Evolutionary conservation across 2,888 invertebrate species (phyloP).

Genomic region (Phyto melanocephala): DNA sequence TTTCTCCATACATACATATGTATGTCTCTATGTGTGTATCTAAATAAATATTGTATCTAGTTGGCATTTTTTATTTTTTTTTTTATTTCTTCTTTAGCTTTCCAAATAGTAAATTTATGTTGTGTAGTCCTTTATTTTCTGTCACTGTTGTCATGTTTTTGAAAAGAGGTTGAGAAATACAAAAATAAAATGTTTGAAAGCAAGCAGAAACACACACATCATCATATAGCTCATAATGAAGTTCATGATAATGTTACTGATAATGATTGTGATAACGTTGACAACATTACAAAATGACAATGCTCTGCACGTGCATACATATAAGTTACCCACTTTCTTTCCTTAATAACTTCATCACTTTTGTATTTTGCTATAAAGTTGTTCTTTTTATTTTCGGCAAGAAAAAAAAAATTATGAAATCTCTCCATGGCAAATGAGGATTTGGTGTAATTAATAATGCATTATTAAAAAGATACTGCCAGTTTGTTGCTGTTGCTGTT

Average conservation of each 20-base stretch:
- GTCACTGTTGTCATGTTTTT: slow-evolving; percentile 39
- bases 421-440: not conserved
- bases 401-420: not conserved
- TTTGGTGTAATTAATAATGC: slow-evolving; percentile 52
- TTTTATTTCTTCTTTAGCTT: not conserved
- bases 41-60: slow-evolving; percentile 35
- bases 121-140: slow-evolving; percentile 28
- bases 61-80: not conserved
- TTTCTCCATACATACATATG: not conserved
- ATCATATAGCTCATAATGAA: slow-evolving; percentile 41
- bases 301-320: not conserved
- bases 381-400: not conserved
- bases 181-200: slow-evolving; percentile 37
- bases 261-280: slow-evolving; percentile 10
- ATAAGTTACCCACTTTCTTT: not conserved
- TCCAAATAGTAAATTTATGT: not conserved
- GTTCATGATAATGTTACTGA: slow-evolving; percentile 16
- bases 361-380: not conserved
- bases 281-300: not conserved
- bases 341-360: not conserved
- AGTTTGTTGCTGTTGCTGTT: slow-evolving; percentile 21
- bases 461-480: slow-evolving; percentile 48
- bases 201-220: slow-evolving; percentile 29
- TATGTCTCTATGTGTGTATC: not conserved
- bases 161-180: slow-evolving; percentile 36